A percentile compares a stretch with the other conserved stretches of the same genome.
These are phyloP conservation scores for Hermaeophaga mercurialis DNA, from an alignment of 2,888 invertebrate genomes.

Conservation along the genomic window DNA sequence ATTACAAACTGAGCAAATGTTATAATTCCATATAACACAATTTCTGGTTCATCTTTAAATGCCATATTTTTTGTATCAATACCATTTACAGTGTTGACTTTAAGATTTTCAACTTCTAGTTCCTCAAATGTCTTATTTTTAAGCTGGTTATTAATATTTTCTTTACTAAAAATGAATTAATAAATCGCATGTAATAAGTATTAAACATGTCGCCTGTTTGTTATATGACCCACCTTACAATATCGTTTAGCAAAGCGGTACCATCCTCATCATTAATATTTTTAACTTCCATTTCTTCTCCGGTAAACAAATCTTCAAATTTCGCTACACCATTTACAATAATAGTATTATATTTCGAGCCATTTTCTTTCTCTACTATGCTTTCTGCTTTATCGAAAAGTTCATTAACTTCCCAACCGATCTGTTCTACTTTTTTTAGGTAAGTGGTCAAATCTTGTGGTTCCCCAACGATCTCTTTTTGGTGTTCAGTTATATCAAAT, in stretches of 20 bases:
- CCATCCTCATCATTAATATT: constrained; percentile 50
- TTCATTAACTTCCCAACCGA: constrained; percentile 24
- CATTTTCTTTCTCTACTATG: constrained; percentile 20
- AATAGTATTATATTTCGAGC: constrained; percentile 39
- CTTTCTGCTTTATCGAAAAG: constrained; percentile 36
- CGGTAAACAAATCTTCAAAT: constrained; percentile 41
- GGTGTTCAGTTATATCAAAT: neutral
- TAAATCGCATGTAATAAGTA: no score
- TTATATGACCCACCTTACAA: constrained; percentile 44
- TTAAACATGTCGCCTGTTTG: no score
- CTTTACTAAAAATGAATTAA: constrained; percentile 42
- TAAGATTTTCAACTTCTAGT: constrained; percentile 44
- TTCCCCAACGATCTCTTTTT: neutral
- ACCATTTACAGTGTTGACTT: constrained; percentile 47
- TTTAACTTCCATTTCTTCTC: constrained; percentile 40
- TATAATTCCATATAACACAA: constrained; percentile 46
- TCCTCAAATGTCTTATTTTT: constrained; percentile 50
- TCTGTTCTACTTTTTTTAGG: constrained; percentile 11
- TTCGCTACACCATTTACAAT: constrained; percentile 51
- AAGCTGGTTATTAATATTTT: constrained; percentile 38
- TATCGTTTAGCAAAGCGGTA: constrained; percentile 47
- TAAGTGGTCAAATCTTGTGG: constrained; percentile 10
- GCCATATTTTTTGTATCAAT: constrained; percentile 42
- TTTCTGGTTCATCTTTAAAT: constrained; percentile 35
- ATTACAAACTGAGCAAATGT: constrained; percentile 41